These are phyloP conservation scores for Rhingia campestris DNA, from an alignment of 2,888 invertebrate species.

Conservation along the genomic window DNA sequence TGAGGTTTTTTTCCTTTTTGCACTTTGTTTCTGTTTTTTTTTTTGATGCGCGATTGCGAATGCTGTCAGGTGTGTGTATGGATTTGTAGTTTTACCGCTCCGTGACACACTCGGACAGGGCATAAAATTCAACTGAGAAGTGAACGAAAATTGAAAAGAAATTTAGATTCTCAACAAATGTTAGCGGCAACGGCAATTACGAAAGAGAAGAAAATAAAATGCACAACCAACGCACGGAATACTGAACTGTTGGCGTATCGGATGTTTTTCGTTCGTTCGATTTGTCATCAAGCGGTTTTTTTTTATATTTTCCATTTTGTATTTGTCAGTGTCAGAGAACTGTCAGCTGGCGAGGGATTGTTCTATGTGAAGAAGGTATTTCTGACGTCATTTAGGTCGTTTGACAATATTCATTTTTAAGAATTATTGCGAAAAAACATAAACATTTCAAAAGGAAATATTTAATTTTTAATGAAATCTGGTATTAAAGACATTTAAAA, in stretches of 20 bases:
- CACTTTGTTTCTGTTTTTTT: constrained; percentile 3
- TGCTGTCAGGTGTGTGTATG: constrained; percentile 1
- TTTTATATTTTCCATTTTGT: neutral
- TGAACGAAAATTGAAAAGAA: constrained; percentile 43
- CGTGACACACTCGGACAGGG: constrained; percentile 6
- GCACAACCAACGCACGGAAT: neutral
- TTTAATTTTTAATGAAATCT: no score
- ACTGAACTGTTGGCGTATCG: neutral
- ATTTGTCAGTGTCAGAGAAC: neutral
- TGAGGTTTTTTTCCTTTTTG: constrained; percentile 19
- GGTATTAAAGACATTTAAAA: no score
- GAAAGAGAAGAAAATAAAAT: neutral
- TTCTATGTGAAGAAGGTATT: neutral
- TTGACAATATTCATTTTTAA: no score
- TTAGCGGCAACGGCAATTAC: neutral
- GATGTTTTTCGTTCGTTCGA: constrained; percentile 11
- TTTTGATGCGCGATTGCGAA: neutral
- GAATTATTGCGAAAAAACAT: no score
- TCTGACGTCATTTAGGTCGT: no score
- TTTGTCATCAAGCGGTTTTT: neutral
- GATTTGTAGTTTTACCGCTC: constrained; percentile 1
- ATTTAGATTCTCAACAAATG: constrained; percentile 27
- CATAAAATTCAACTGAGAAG: constrained; percentile 41
- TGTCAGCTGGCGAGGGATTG: neutral
- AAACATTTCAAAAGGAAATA: no score